A percentile compares a stretch with the other conserved stretches of the same genome.
phyloP scores from a whole-genome alignment of 2,888 invertebrate genomes.

The Hydraecia micacea region DNA sequence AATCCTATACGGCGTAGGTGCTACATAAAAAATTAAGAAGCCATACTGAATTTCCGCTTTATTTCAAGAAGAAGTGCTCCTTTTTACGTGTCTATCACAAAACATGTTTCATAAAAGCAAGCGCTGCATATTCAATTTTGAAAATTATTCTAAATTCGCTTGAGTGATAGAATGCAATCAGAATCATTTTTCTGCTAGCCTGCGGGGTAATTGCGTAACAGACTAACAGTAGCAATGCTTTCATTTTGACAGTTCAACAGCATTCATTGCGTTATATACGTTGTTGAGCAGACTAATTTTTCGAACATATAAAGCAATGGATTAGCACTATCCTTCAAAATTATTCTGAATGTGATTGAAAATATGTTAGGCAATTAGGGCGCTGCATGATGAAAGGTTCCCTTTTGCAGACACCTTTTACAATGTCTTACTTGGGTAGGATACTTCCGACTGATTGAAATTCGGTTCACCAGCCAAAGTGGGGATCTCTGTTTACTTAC shows the following conservation, averaged over 20 bases:
- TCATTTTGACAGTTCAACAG: not conserved
- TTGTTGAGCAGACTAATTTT: too few species aligned
- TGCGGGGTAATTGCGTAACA: not conserved
- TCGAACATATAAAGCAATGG: not conserved
- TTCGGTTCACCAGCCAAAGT: not conserved
- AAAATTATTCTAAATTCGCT: not conserved
- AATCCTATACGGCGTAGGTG: not conserved
- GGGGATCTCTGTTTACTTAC: slow-evolving; percentile 15
- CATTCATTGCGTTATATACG: not conserved
- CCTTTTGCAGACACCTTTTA: too few species aligned
- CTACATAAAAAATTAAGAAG: not conserved
- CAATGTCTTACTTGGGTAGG: not conserved
- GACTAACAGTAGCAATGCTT: not conserved
- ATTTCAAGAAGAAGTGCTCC: not conserved
- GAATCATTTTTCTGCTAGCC: not conserved
- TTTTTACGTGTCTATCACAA: not conserved
- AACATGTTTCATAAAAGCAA: not conserved
- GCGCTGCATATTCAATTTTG: not conserved
- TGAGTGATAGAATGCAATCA: not conserved
- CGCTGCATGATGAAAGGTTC: not conserved
- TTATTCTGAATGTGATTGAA: not conserved
- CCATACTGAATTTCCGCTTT: not conserved
- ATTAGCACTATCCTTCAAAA: not conserved
- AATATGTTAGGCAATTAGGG: not conserved
- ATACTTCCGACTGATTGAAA: not conserved